Percentiles rank a stretch among this genome's conserved stretches.
Conservation (phyloP, 2,113 vertebrate species). For the Sula dactylatra region DNA sequence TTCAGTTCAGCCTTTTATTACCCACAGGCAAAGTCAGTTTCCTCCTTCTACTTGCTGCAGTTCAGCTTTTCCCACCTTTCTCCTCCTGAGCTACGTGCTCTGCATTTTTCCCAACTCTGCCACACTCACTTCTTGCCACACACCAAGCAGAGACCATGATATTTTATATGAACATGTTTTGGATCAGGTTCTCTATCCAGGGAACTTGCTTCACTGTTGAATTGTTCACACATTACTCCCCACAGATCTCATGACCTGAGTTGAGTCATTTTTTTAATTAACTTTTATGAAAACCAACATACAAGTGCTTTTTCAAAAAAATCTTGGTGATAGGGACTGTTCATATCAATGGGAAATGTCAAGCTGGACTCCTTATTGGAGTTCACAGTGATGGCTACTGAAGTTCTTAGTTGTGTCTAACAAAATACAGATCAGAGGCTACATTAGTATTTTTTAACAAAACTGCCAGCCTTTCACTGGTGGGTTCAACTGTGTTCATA, state of each 20-base stretch:
- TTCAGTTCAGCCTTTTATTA: background rate
- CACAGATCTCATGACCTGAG: background rate
- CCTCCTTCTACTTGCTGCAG: background rate
- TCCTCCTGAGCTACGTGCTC: background rate
- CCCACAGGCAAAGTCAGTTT: background rate
- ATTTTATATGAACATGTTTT: background rate
- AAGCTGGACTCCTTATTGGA: background rate
- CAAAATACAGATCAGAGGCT: background rate
- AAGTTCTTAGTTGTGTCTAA: background rate
- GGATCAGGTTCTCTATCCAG: background rate
- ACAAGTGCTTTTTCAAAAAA: background rate
- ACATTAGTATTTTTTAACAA: background rate
- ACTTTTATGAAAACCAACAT: background rate
- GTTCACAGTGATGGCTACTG: background rate
- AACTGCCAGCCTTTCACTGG: background rate
- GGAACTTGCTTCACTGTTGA: background rate
- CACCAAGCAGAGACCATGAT: background rate
- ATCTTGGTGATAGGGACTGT: fast-evolving
- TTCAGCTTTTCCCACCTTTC: background rate
- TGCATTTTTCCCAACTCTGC: background rate
- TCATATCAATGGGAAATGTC: background rate
- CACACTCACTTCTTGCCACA: background rate
- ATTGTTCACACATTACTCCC: background rate
- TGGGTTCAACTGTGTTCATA: background rate
- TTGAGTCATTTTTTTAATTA: background rate